These are phyloP conservation scores for Tachystola acroxantha DNA, from an alignment of 2,888 invertebrate genomes.

Conservation along the genomic window DNA sequence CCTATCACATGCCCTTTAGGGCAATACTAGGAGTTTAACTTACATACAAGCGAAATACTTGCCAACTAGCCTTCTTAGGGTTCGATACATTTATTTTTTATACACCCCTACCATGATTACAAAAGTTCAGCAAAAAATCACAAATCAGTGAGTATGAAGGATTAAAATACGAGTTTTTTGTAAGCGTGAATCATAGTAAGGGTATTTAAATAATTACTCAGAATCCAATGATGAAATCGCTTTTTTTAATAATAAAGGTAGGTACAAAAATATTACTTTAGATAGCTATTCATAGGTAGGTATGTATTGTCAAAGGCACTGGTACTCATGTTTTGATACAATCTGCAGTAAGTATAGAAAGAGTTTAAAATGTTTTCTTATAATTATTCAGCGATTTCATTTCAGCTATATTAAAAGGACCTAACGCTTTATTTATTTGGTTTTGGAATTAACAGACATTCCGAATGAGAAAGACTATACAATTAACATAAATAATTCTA, in stretches of 20 bases:
- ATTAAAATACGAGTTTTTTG: not conserved
- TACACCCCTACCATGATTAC: constrained; percentile 25
- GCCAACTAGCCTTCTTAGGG: constrained; percentile 51
- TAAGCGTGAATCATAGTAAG: constrained; percentile 23
- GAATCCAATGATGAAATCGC: constrained; percentile 45
- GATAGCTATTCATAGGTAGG: constrained; percentile 63
- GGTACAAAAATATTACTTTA: constrained; percentile 73
- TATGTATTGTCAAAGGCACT: constrained; percentile 77
- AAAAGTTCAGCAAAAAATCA: too few relatives aligned
- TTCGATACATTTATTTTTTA: constrained; percentile 33
- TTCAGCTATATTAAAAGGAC: constrained; percentile 45
- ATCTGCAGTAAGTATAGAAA: constrained; percentile 36
- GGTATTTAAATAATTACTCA: constrained; percentile 25
- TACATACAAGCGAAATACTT: constrained; percentile 50
- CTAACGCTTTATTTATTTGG: constrained; percentile 52
- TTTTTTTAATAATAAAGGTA: constrained; percentile 49
- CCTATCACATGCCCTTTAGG: constrained; percentile 61
- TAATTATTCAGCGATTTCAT: constrained; percentile 47
- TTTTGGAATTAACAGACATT: constrained; percentile 61
- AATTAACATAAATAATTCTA: constrained; percentile 72
- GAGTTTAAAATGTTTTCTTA: constrained; percentile 29
- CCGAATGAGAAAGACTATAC: constrained; percentile 67
- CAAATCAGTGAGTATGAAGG: too few relatives aligned
- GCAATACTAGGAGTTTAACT: constrained; percentile 52
- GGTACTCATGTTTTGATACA: constrained; percentile 59